A percentile compares a stretch with the other conserved stretches of the same genome.
These are phyloP conservation scores for Asteroscopus sphinx DNA, from an alignment of 2,888 invertebrate species.

Conservation along the genomic window DNA sequence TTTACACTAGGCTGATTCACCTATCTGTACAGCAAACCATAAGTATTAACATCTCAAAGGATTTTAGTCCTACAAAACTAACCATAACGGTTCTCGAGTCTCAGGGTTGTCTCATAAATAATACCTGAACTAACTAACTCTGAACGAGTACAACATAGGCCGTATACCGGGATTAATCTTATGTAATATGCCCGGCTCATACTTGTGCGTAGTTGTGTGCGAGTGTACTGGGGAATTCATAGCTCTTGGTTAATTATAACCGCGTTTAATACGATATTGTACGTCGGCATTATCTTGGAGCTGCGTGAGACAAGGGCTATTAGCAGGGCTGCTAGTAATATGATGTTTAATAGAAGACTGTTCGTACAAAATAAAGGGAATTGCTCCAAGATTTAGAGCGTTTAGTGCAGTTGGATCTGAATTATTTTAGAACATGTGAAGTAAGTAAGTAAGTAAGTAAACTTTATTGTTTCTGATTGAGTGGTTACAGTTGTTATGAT, in stretches of 20 bases:
- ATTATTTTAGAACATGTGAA: conserved; percentile 4
- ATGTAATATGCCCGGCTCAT: conserved; percentile 57
- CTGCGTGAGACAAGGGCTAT: conserved; percentile 46
- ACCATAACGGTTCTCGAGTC: conserved; percentile 43
- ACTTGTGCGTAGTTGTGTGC: conserved; percentile 45
- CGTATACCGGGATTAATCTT: conserved; percentile 66
- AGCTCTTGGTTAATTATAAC: conserved; percentile 66
- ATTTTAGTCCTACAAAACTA: conserved; percentile 40
- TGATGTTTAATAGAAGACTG: conserved; percentile 27
- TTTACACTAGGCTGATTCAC: conserved; percentile 10
- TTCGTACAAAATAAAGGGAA: conserved; percentile 6
- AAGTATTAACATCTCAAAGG: conserved; percentile 27
- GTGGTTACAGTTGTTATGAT: too few relatives aligned
- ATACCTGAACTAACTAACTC: too few relatives aligned
- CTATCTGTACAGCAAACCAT: conserved; percentile 7
- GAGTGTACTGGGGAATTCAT: conserved; percentile 62
- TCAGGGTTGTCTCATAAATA: conserved; percentile 63
- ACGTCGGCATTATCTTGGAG: conserved; percentile 56
- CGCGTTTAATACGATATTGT: conserved; percentile 58
- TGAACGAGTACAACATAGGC: conserved; percentile 38
- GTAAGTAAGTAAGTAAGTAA: too few relatives aligned
- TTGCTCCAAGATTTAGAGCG: background rate
- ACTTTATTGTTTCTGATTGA: too few relatives aligned
- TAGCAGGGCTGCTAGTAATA: conserved; percentile 41
- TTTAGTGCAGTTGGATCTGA: conserved; percentile 1